A percentile compares a stretch with the other conserved stretches of the same genome.
phyloP scores from a whole-genome alignment of 2,113 vertebrate genomes.

The Ascaphus truei region DNA sequence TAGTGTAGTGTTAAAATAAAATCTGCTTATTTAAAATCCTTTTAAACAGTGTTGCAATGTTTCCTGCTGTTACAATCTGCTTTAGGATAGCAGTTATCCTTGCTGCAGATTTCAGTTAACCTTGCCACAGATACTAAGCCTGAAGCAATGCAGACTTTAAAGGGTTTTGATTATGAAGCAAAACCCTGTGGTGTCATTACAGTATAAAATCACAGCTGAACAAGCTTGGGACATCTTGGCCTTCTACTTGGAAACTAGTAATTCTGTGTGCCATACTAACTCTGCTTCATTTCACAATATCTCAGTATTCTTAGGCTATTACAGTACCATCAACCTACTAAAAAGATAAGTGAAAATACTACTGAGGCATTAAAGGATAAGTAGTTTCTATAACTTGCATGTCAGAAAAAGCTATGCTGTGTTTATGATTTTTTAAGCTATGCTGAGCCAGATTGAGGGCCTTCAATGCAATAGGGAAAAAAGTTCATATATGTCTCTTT shows the following conservation, averaged over 20 bases:
- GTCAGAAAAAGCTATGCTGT: too few relatives aligned
- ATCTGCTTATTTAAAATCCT: conserved; percentile 78
- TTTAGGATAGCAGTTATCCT: conserved; percentile 67
- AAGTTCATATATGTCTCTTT: too few relatives aligned
- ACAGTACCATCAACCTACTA: conserved; percentile 39
- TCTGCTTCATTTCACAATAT: conserved; percentile 36
- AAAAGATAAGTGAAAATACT: conserved; percentile 37
- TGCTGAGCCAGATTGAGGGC: too few relatives aligned
- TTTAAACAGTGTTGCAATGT: conserved; percentile 75
- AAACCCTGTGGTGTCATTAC: conserved; percentile 64
- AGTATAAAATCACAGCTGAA: conserved; percentile 67
- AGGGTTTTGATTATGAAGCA: conserved; percentile 59
- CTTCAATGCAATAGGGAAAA: too few relatives aligned
- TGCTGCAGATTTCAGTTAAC: conserved; percentile 73
- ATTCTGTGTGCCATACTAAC: conserved; percentile 33
- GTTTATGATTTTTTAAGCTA: too few relatives aligned
- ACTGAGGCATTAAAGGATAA: conserved; percentile 8
- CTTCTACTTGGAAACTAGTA: conserved; percentile 39
- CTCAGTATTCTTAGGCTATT: conserved; percentile 38
- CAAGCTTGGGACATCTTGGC: conserved; percentile 61
- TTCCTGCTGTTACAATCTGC: conserved; percentile 68
- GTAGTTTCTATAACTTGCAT: not conserved
- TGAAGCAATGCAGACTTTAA: conserved; percentile 63
- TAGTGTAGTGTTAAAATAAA: conserved; percentile 69
- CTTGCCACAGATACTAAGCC: conserved; percentile 67